phyloP scores from a whole-genome alignment of 2,888 invertebrate species.

The Habroteleia sp. region DNA sequence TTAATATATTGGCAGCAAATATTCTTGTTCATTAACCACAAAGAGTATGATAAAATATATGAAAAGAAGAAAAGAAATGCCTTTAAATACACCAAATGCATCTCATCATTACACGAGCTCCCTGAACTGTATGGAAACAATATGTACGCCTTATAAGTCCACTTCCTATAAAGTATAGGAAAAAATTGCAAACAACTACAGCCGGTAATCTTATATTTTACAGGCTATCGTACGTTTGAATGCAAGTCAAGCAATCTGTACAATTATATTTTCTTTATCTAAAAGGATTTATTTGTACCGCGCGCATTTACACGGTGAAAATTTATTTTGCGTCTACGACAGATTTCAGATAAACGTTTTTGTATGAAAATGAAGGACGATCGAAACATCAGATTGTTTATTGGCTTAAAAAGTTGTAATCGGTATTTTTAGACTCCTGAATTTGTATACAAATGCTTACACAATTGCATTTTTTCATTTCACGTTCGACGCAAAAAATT shows the following conservation, averaged over 20 bases:
- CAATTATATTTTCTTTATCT: constrained; percentile 55
- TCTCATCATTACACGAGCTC: constrained; percentile 47
- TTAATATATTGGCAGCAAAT: constrained; percentile 15
- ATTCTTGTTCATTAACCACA: constrained; percentile 21
- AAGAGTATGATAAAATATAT: constrained; percentile 33
- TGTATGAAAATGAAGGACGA: background rate
- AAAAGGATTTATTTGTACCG: constrained; percentile 46
- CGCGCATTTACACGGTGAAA: constrained; percentile 11
- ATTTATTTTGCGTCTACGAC: constrained; percentile 20
- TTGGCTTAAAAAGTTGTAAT: too few relatives aligned
- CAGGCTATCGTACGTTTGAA: constrained; percentile 46
- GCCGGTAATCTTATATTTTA: constrained; percentile 54
- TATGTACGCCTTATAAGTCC: constrained; percentile 48
- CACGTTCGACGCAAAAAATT: constrained; percentile 1
- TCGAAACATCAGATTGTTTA: too few relatives aligned
- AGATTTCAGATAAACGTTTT: constrained; percentile 6
- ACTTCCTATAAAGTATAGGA: constrained; percentile 54
- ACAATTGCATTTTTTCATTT: too few relatives aligned
- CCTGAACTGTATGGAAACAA: constrained; percentile 52
- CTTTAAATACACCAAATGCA: constrained; percentile 41
- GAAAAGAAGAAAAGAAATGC: constrained; percentile 30
- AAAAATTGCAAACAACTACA: constrained; percentile 51
- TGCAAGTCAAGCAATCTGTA: constrained; percentile 49
- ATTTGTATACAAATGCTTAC: too few relatives aligned
- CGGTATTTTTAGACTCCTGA: too few relatives aligned